Base-by-base conservation (phyloP, 1,140 invertebrate genomes). In the Mercenaria mercenaria region DNA sequence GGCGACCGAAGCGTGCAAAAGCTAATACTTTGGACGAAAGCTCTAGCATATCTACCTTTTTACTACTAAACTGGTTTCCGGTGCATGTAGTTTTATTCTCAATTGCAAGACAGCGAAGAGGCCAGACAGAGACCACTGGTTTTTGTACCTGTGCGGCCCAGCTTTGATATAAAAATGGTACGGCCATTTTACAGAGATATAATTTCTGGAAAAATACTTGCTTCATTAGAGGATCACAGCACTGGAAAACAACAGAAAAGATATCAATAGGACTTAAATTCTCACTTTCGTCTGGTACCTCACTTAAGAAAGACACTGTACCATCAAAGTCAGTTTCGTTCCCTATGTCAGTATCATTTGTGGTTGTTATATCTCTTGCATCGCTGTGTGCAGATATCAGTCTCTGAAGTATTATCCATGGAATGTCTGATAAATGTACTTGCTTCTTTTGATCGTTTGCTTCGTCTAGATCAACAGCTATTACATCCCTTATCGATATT, bases 201-300 rank as follows among this genome's bases (percentile, higher is more conserved):
- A 79, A 23, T 56, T 79, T 79, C 32, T 56, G 41, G 10, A 52
- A 1, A 47, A 50, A 56, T 26, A 79, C 15, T 52, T 79, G 76
- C 26, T 56, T 50, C 41, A 79, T 32, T 20, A 79, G 10, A 15
- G 76, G 76, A n/a, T 79, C 76, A 52, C 76, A 79, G 20, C 76
- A 79, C n/a, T 29, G 41, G n/a, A 29, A 79, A 23, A 43, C 41
- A 23, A 56, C 39, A 23, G 23, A 2, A 10, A 79, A 52, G 13
- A 79, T 32, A 79, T 79, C 76, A 6, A 79, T 2, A 1, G 59
- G 59, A 29, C 59, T 64, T 3, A 64, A 29, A 29, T 29, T 15
- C 11, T 64, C 1, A 29, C 26, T 64, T 26, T 29, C 59, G 26
- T 64, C 59, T 29, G 59, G 23, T 6, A 64, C 4, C 6, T 64